These are phyloP conservation scores for Peromyscus eremicus DNA, from an alignment of 2,797 vertebrate species.

Conservation along the genomic window DNA sequence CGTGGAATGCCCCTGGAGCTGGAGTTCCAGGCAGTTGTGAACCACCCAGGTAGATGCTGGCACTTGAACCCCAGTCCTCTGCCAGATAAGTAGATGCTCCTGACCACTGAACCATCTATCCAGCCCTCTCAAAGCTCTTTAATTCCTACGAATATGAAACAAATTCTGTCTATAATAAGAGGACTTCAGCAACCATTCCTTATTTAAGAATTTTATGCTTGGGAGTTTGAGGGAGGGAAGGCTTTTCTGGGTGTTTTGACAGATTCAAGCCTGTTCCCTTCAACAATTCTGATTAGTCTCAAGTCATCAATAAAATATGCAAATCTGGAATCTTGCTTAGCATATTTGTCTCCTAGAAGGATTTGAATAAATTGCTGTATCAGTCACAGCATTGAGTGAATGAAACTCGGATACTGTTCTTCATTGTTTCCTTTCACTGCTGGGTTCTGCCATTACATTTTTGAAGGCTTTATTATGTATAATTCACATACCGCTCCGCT, in stretches of 20 bases:
- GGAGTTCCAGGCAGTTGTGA: neutral
- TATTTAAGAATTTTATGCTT: conserved; percentile 47
- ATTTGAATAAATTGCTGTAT: conserved; percentile 33
- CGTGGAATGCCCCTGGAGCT: neutral
- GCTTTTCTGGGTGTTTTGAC: conserved; percentile 40
- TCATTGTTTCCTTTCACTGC: conserved; percentile 32
- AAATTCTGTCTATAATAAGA: conserved; percentile 32
- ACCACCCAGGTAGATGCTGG: neutral
- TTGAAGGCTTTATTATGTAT: conserved; percentile 43
- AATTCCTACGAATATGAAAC: conserved; percentile 4
- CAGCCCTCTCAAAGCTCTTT: neutral
- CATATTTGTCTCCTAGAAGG: conserved; percentile 18
- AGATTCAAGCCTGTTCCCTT: conserved; percentile 42
- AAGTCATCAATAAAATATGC: conserved; percentile 52
- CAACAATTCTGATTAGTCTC: conserved; percentile 38
- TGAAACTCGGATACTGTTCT: conserved; percentile 12
- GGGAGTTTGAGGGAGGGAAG: neutral
- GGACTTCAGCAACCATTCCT: conserved; percentile 8
- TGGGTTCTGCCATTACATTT: conserved; percentile 44
- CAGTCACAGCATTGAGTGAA: neutral
- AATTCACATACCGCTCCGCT: neutral
- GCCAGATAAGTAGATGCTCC: no score
- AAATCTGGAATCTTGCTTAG: conserved; percentile 33
- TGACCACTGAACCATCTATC: neutral
- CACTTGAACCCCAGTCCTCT: neutral